Conservation (phyloP, 2,888 invertebrate genomes). For the Meghimatium bilineatum region DNA sequence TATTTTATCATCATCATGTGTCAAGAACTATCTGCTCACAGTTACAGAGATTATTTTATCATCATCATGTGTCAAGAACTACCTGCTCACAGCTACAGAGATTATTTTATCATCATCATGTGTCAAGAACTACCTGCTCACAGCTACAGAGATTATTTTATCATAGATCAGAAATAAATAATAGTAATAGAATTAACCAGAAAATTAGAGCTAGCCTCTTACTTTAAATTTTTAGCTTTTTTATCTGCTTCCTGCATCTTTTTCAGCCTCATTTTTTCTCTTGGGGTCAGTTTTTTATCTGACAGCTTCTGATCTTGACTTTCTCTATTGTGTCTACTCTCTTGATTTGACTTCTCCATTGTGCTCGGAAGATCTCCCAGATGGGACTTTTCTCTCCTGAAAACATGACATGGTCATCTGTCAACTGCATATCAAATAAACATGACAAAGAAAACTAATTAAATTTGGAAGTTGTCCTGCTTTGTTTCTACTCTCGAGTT, state of each 20-base stretch:
- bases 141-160: no score
- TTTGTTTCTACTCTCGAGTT: background rate
- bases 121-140: no score
- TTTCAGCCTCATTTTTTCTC: constrained; percentile 73
- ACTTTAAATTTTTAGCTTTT: constrained; percentile 70
- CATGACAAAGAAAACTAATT: background rate
- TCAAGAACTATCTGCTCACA: no score
- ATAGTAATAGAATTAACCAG: no score
- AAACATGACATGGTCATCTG: background rate
- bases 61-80: no score
- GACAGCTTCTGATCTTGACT: constrained; percentile 39
- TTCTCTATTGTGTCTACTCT: constrained; percentile 5
- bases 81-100: no score
- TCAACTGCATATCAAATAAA: background rate
- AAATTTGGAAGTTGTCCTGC: background rate
- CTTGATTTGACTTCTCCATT: constrained; percentile 54
- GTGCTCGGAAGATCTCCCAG: constrained; percentile 66
- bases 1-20: no score
- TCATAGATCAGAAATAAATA: no score
- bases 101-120: no score
- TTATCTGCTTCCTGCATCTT: constrained; percentile 74
- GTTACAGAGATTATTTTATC: no score
- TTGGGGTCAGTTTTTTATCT: constrained; percentile 69
- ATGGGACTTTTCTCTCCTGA: constrained; percentile 66
- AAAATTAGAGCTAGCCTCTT: constrained; percentile 49